These are phyloP conservation scores for Castor canadensis DNA, from an alignment of 2,113 vertebrate species.

Conservation along the genomic window DNA sequence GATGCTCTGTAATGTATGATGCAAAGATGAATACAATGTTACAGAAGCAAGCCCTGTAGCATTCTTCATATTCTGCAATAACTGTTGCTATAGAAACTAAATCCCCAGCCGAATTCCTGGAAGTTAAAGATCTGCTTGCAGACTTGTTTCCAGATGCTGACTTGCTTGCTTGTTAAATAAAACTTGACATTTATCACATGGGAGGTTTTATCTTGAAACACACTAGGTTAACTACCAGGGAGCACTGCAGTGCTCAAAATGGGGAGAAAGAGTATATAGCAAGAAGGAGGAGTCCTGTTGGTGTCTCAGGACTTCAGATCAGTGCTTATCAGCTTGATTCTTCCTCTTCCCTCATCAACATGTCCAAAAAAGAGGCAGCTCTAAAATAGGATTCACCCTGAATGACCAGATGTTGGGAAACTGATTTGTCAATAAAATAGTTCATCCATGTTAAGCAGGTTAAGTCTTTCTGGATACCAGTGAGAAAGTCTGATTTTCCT, in stretches of 20 bases:
- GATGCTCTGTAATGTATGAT: neutral
- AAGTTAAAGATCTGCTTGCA: slow-evolving; percentile 63
- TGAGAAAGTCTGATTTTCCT: slow-evolving; percentile 53
- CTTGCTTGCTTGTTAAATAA: slow-evolving; percentile 60
- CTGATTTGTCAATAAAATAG: slow-evolving; percentile 23
- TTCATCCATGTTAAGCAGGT: neutral
- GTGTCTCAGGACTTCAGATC: neutral
- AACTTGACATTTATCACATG: slow-evolving; percentile 17
- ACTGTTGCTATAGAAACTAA: slow-evolving; percentile 68
- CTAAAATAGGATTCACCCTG: neutral
- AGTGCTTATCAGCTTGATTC: neutral
- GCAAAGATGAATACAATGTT: neutral
- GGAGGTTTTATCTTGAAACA: slow-evolving; percentile 52
- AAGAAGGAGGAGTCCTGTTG: neutral
- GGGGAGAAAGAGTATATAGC: neutral
- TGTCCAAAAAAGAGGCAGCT: neutral
- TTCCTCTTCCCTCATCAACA: neutral
- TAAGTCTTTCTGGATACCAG: slow-evolving; percentile 20
- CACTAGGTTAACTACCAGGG: neutral
- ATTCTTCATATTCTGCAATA: slow-evolving; percentile 60
- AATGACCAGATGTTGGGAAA: neutral
- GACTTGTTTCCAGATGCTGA: slow-evolving; percentile 66
- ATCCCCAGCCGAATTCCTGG: slow-evolving; percentile 70
- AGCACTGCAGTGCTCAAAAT: neutral
- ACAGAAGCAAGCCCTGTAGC: slow-evolving; percentile 47